These are phyloP conservation scores for Acyrthosiphon pisum DNA, from an alignment of 1,140 invertebrate genomes.

Conservation along the genomic window DNA sequence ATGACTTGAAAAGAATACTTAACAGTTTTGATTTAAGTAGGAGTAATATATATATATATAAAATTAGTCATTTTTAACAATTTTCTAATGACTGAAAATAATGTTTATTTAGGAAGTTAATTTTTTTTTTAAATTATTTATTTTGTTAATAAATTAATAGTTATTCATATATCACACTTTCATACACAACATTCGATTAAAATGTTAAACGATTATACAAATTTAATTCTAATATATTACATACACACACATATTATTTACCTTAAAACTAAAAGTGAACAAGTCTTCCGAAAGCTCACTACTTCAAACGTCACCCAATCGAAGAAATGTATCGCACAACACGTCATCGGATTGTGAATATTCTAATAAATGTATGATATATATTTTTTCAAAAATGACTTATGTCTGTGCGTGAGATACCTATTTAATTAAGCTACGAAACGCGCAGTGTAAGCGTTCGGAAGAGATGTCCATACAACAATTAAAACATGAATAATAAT, in stretches of 20 bases:
- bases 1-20: constrained; percentile 33
- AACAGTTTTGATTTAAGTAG: constrained; percentile 56
- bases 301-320: not conserved
- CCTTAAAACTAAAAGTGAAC: constrained; percentile 24
- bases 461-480: constrained; percentile 39
- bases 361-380: not conserved
- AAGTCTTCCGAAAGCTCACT: constrained; percentile 50
- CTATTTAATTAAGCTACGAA: not conserved
- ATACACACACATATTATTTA: not conserved
- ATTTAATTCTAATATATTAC: constrained; percentile 56
- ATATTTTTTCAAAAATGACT: not conserved
- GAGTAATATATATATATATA: constrained; percentile 38
- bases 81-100: constrained; percentile 53
- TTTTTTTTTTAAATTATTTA: constrained; percentile 34
- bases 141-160: constrained; percentile 58
- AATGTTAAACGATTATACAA: constrained; percentile 51
- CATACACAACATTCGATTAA: constrained; percentile 52
- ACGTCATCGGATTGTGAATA: not conserved
- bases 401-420: not conserved
- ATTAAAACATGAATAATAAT: constrained; percentile 53
- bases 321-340: constrained; percentile 5
- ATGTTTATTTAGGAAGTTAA: constrained; percentile 52
- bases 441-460: constrained; percentile 31
- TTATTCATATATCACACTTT: constrained; percentile 54
- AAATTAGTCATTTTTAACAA: constrained; percentile 45